A percentile compares a stretch with the other conserved stretches of the same genome.
phyloP scores from a whole-genome alignment of 2,113 vertebrate species.

The Ptilonorhynchus violaceus region DNA sequence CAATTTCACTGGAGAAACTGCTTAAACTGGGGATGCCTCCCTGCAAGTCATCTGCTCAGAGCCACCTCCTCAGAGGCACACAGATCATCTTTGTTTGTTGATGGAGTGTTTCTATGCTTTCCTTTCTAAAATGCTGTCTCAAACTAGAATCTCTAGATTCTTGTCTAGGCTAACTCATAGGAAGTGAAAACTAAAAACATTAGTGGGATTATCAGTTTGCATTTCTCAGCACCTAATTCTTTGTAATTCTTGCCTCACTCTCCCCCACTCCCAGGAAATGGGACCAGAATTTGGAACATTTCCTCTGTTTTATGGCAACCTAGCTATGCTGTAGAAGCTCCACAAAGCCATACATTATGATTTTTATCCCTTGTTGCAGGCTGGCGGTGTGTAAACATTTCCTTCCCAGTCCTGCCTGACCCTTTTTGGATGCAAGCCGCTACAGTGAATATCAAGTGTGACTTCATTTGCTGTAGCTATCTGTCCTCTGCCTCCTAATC shows the following conservation, averaged over 20 bases:
- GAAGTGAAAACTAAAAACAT: background rate
- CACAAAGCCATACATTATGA: background rate
- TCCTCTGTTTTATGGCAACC: background rate
- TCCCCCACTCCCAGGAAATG: background rate
- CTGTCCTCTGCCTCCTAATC: background rate
- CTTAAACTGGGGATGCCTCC: background rate
- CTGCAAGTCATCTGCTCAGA: background rate
- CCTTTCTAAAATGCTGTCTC: background rate
- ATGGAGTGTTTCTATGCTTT: background rate
- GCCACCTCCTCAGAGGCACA: background rate
- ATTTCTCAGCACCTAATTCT: background rate
- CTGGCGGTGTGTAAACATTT: background rate
- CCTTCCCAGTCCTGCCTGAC: background rate
- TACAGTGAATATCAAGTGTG: background rate
- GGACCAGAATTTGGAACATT: background rate
- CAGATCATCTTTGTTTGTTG: background rate
- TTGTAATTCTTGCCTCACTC: background rate
- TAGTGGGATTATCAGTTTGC: background rate
- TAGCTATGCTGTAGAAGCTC: background rate
- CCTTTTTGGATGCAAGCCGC: background rate
- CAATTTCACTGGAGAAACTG: background rate
- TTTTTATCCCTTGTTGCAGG: background rate
- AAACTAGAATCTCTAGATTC: background rate
- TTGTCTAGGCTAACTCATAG: background rate
- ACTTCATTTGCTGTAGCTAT: background rate